These are phyloP conservation scores for Hippopotamus amphibius DNA, from an alignment of 2,113 vertebrate genomes.

Conservation along the genomic window DNA sequence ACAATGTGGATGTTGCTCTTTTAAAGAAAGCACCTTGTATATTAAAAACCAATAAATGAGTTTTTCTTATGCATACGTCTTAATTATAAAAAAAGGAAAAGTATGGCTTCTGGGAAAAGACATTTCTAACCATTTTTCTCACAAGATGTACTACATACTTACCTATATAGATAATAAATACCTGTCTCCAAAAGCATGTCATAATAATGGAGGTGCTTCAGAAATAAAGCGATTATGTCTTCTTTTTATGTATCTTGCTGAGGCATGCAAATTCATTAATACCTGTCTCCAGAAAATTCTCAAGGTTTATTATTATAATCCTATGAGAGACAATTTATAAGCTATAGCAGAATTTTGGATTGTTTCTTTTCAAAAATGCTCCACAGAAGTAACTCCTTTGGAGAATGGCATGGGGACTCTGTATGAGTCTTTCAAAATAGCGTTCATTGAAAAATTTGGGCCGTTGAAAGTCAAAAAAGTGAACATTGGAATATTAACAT, in stretches of 20 bases:
- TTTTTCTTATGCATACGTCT: slow-evolving; percentile 73
- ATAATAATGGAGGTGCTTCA: slow-evolving; percentile 57
- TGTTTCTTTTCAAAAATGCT: slow-evolving; percentile 8
- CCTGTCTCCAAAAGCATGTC: slow-evolving; percentile 53
- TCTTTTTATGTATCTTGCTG: slow-evolving; percentile 74
- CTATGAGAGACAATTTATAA: slow-evolving; percentile 26
- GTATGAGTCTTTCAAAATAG: slow-evolving; percentile 20
- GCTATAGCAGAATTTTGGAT: slow-evolving; percentile 64
- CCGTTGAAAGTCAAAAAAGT: slow-evolving; percentile 48
- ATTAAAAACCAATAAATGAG: slow-evolving; percentile 71
- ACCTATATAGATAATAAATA: slow-evolving; percentile 68
- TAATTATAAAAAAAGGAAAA: slow-evolving; percentile 69
- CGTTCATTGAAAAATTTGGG: slow-evolving; percentile 44
- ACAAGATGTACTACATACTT: slow-evolving; percentile 49
- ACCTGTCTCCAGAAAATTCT: slow-evolving; percentile 66
- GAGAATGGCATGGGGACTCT: slow-evolving; percentile 25
- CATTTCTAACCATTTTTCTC: slow-evolving; percentile 70
- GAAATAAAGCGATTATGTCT: slow-evolving; percentile 56
- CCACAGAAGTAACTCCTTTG: slow-evolving; percentile 37
- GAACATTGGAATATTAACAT: slow-evolving; percentile 59
- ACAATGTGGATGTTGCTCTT: not conserved
- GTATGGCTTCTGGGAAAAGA: slow-evolving; percentile 63
- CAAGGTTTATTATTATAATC: slow-evolving; percentile 62
- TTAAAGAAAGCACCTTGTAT: slow-evolving; percentile 59
- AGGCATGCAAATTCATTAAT: slow-evolving; percentile 74